phyloP scores from a whole-genome alignment of 2,888 invertebrate genomes.

The Drosophila nr. perissopoda region DNA sequence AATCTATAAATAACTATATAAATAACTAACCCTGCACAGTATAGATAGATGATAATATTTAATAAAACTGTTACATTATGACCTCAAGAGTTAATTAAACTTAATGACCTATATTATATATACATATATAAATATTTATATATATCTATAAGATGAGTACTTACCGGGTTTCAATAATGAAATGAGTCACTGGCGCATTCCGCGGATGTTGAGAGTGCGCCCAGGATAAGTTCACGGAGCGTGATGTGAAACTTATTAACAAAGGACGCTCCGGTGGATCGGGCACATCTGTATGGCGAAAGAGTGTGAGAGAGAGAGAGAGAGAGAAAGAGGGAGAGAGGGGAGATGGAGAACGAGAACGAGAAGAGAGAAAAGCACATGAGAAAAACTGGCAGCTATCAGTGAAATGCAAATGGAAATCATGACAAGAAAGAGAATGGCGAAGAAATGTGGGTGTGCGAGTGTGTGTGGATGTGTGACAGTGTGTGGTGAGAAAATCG shows the following conservation, averaged over 20 bases:
- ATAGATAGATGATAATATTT: not conserved
- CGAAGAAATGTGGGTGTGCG: slow-evolving; percentile 6
- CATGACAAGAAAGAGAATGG: slow-evolving; percentile 60
- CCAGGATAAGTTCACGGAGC: slow-evolving; percentile 91
- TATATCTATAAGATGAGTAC: slow-evolving; percentile 73
- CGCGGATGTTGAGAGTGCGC: slow-evolving; percentile 89
- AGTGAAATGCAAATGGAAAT: slow-evolving; percentile 74
- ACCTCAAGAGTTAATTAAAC: not conserved
- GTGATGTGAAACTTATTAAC: slow-evolving; percentile 90
- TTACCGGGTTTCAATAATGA: slow-evolving; percentile 91
- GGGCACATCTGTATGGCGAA: slow-evolving; percentile 87
- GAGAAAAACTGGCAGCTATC: slow-evolving; percentile 66
- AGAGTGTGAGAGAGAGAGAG: slow-evolving; percentile 16
- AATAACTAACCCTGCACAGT: not conserved
- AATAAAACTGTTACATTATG: not conserved
- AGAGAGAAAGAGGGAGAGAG: slow-evolving; percentile 14
- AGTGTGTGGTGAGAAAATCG: slow-evolving; percentile 38
- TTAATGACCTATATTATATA: not conserved
- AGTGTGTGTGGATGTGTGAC: slow-evolving; percentile 4
- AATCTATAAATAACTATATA: not conserved
- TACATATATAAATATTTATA: not conserved
- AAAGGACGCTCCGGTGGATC: slow-evolving; percentile 90
- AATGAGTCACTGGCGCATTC: slow-evolving; percentile 89
- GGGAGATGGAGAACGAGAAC: not conserved
- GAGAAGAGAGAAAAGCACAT: slow-evolving; percentile 31